phyloP scores from a whole-genome alignment of 2,888 invertebrate species.

The Microdon myrmicae region DNA sequence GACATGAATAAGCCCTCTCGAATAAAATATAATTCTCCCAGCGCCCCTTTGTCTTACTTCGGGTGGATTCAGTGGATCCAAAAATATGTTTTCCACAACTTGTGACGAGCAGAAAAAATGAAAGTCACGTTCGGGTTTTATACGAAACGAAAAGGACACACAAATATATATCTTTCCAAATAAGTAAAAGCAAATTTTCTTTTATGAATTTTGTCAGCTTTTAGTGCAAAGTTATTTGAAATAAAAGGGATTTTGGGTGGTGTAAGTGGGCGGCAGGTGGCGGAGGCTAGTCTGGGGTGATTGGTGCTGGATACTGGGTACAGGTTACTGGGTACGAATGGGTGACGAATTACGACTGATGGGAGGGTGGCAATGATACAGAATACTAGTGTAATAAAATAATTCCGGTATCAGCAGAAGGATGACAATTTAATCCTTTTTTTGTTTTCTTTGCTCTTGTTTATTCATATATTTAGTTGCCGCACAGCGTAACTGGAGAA shows the following conservation, averaged over 20 bases:
- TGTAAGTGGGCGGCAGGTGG: too few species aligned
- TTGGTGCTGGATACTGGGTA: too few species aligned
- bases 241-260: too few species aligned
- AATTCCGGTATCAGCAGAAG: constrained; percentile 28
- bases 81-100: not conserved
- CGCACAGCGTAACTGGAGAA: constrained; percentile 84
- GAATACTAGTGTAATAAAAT: constrained; percentile 15
- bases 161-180: too few species aligned
- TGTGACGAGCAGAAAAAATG: constrained; percentile 14
- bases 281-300: too few species aligned
- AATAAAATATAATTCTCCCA: too few species aligned
- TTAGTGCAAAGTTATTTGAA: too few species aligned
- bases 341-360: too few species aligned
- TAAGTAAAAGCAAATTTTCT: constrained; percentile 2
- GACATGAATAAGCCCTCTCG: too few species aligned
- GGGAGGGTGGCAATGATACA: not conserved
- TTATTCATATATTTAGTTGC: constrained; percentile 68
- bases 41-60: too few species aligned
- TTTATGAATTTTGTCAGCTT: constrained; percentile 15
- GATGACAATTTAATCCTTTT: constrained; percentile 36
- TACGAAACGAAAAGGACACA: not conserved
- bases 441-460: constrained; percentile 17
- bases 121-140: constrained; percentile 30
- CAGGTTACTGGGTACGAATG: not conserved
- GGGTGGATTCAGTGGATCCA: too few species aligned